Evolutionary conservation across 2,113 vertebrate species (phyloP).

Genomic region (Aptenodytes patagonicus): DNA sequence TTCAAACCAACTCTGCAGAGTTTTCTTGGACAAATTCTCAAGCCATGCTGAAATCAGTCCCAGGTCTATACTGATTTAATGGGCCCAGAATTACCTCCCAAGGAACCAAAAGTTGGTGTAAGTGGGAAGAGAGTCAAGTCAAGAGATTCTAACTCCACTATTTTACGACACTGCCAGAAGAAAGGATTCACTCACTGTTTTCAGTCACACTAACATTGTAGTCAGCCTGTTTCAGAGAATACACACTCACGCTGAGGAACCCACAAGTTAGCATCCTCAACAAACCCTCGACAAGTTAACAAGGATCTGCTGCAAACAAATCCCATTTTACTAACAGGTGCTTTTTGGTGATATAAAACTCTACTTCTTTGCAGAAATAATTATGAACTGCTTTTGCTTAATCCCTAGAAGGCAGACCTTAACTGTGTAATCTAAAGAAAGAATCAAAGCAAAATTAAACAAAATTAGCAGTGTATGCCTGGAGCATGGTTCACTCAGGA

Average conservation of each 20-base stretch:
- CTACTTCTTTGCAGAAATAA: not conserved
- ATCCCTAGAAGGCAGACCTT: slow-evolving; percentile 18
- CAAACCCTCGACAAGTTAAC: not conserved
- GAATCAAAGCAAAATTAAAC: slow-evolving; percentile 40
- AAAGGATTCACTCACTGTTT: not conserved
- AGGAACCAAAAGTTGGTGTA: not conserved
- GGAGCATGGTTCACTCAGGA: not conserved
- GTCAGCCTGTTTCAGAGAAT: not conserved
- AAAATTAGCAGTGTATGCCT: not conserved
- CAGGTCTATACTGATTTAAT: not conserved
- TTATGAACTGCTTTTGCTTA: not conserved
- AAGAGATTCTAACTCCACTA: not conserved
- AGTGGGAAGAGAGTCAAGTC: not conserved
- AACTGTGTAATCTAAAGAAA: slow-evolving; percentile 29
- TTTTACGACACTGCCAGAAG: not conserved
- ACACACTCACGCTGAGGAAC: not conserved
- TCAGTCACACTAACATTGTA: not conserved
- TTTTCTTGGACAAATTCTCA: not conserved
- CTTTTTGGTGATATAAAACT: not conserved
- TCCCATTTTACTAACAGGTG: not conserved
- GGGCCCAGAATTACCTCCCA: not conserved
- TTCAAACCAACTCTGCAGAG: not conserved
- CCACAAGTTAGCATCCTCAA: not conserved
- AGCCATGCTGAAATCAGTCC: not conserved
- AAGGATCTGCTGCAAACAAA: not conserved